phyloP scores from a whole-genome alignment of 2,113 vertebrate species.

The Pachyramphus minor region DNA sequence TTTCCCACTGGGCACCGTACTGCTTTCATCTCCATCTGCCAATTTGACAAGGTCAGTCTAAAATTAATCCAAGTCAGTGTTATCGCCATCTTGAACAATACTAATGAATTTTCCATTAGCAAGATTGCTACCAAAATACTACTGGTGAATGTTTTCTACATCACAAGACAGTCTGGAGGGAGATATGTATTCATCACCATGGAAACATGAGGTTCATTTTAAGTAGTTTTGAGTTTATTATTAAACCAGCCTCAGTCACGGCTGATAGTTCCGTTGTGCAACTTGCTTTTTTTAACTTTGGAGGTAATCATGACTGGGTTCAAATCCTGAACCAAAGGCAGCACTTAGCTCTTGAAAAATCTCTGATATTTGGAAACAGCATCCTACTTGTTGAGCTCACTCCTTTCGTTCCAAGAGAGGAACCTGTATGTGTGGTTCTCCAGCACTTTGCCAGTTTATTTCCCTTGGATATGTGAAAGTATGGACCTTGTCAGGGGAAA shows the following conservation, averaged over 20 bases:
- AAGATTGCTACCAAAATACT: neutral
- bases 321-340: neutral
- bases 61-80: neutral
- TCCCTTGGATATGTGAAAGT: neutral
- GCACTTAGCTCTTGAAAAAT: neutral
- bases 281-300: neutral
- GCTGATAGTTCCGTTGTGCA: neutral
- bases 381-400: neutral
- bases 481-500: neutral
- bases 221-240: slow-evolving; percentile 49
- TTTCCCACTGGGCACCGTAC: neutral
- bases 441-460: neutral
- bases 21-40: neutral
- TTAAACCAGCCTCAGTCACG: neutral
- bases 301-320: neutral
- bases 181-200: slow-evolving; percentile 29
- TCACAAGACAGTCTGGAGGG: neutral
- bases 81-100: neutral
- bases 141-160: neutral
- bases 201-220: slow-evolving; percentile 47
- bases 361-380: neutral
- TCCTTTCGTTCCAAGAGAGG: neutral
- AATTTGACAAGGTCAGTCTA: neutral
- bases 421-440: neutral
- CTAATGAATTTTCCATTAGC: slow-evolving; percentile 30